These are phyloP conservation scores for Glossosoma conforme DNA, from an alignment of 1,140 invertebrate genomes.

Conservation along the genomic window DNA sequence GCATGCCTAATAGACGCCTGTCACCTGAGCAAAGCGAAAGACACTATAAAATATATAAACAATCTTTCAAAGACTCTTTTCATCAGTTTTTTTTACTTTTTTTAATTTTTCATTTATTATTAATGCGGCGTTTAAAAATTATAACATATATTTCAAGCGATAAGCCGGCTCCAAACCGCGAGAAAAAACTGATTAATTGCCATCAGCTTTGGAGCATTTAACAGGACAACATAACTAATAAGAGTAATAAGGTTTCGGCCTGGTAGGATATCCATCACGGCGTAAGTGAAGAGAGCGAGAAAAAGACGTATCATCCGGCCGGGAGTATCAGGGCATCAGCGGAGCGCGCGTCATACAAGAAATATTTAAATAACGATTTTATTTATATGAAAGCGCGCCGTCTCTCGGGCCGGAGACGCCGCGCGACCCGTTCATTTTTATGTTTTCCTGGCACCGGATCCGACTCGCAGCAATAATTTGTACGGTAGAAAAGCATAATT, in stretches of 20 bases:
- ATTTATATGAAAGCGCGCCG: constrained; percentile 19
- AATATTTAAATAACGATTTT: constrained; percentile 7
- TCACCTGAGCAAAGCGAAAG: no score
- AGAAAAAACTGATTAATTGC: constrained; percentile 32
- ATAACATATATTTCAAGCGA: constrained; percentile 30
- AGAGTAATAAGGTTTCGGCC: constrained; percentile 28
- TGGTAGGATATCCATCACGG: constrained; percentile 26
- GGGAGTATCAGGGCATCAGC: background rate
- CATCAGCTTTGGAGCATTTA: constrained; percentile 30
- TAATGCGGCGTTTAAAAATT: constrained; percentile 31
- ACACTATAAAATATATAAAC: no score
- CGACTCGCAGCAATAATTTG: no score
- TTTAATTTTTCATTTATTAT: no score
- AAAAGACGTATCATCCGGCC: constrained; percentile 18
- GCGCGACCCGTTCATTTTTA: no score
- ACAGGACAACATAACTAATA: constrained; percentile 30
- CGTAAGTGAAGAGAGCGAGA: constrained; percentile 8
- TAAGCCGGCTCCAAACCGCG: constrained; percentile 23
- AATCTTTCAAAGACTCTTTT: no score
- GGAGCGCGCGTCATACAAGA: background rate
- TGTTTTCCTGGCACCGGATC: no score
- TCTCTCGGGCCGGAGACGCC: background rate
- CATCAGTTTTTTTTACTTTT: no score
- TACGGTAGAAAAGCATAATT: no score
- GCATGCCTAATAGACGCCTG: no score